These are phyloP conservation scores for Salvelinus namaycush DNA, from an alignment of 2,113 vertebrate species.

Conservation along the genomic window DNA sequence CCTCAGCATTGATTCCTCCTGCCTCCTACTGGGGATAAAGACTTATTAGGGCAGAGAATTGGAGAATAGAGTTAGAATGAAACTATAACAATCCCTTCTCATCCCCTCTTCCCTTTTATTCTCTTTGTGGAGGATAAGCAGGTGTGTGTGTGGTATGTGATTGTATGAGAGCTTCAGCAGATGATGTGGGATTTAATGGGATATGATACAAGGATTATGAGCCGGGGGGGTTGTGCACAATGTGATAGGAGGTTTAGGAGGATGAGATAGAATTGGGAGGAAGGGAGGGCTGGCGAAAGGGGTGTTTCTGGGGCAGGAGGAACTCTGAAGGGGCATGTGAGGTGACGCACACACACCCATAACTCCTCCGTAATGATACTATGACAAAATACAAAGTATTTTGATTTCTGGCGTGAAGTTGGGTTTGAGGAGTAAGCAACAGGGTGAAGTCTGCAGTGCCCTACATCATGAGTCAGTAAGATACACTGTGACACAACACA, in stretches of 20 bases:
- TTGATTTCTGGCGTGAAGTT: too few species aligned
- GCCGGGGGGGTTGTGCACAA: slow-evolving; percentile 17
- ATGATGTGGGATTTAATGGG: not conserved
- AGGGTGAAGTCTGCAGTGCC: too few species aligned
- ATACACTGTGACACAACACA: slow-evolving; percentile 8
- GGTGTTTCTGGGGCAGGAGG: not conserved
- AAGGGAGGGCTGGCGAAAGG: not conserved
- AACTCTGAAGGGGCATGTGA: not conserved
- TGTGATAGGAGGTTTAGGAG: slow-evolving; percentile 7
- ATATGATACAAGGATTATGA: slow-evolving; percentile 7
- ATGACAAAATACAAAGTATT: too few species aligned
- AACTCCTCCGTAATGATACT: not conserved
- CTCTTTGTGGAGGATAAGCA: slow-evolving; percentile 6
- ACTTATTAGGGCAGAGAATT: not conserved
- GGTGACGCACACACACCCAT: slow-evolving; percentile 2
- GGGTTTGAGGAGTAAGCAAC: too few species aligned
- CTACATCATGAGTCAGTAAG: not conserved
- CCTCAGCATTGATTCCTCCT: slow-evolving; percentile 11
- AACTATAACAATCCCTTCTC: not conserved
- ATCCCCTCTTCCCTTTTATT: not conserved
- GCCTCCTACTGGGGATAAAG: not conserved
- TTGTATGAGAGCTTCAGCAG: not conserved
- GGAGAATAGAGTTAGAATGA: not conserved
- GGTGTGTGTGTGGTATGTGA: not conserved
- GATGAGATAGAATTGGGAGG: not conserved